Base-by-base conservation (phyloP, 2,797 vertebrate genomes). In the Heliangelus exortis region DNA sequence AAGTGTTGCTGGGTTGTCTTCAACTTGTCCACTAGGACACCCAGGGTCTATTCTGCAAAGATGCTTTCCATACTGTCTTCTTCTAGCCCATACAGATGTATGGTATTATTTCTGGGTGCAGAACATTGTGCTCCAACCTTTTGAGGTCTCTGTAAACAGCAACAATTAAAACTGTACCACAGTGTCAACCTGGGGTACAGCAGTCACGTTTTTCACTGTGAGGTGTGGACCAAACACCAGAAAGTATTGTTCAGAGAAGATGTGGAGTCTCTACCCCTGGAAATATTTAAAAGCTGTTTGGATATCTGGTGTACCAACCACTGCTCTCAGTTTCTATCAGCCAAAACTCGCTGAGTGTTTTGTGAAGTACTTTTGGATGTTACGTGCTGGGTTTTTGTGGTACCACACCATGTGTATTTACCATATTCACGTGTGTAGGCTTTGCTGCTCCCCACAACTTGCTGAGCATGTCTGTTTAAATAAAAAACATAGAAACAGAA, bases 181-280 rank as follows among this genome's bases (percentile, higher is more conserved):
- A 51, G 29, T 16, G 55, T 61, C 47, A 69, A 9, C 4, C 7
- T 31, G 31, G 36, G 6, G 23, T 58, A 48, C 23, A 62, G 6
- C 6, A 80, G 14, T 39, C 21, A 53, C 4, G 4, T 10, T 48
- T 65, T 28, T 48, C 16, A 33, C 9, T 31, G 20, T 31, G 12
- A 45, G 11, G n/a, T 41, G 8, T 62, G 48, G 48, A 62, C 14
- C n/a, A 36, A 72, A 57, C 12, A 28, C 33, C n/a, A 41, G 41
- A 73, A 39, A 28, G 41, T 1, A 0, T 23, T 47, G 10, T 9
- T 6, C 28, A 33, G 28, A 48, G 11, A 26, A 2, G 7, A 22
- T 54, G 33, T 39, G 9, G 39, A 41, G 39, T 41, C 12, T 41
- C 39, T 14, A 41, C 39, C 13, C 39, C 39, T 14, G 39, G 39